Percentiles rank a stretch among this genome's conserved stretches.
Evolutionary conservation across 30 jellyfish, hydroid and myxozoan genomes (phyloP).

Genomic region (Turritopsis dohrnii): DNA sequence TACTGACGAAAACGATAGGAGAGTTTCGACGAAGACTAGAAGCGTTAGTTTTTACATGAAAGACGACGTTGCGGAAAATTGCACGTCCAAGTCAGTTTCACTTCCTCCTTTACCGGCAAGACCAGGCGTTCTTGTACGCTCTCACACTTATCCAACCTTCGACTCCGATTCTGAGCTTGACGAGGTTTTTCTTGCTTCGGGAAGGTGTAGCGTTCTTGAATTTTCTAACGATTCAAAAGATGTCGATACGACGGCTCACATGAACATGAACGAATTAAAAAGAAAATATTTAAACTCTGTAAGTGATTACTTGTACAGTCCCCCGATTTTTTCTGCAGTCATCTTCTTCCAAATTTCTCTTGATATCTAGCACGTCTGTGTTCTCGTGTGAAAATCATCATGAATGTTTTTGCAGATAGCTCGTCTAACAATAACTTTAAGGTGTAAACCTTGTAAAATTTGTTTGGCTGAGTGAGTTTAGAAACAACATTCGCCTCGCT

Average conservation of each 20-base stretch:
- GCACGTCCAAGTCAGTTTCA: neutral
- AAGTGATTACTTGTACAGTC: too few relatives aligned
- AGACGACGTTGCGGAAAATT: neutral
- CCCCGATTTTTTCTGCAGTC: too few relatives aligned
- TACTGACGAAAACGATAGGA: neutral
- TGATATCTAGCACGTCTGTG: too few relatives aligned
- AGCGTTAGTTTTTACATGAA: neutral
- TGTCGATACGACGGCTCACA: conserved; percentile 19
- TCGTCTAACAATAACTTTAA: too few relatives aligned
- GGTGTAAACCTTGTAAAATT: too few relatives aligned
- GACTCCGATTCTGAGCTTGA: conserved; percentile 1
- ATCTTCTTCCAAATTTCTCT: too few relatives aligned
- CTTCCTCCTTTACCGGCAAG: neutral
- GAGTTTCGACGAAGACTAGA: neutral
- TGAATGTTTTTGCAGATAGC: too few relatives aligned
- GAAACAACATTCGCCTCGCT: too few relatives aligned
- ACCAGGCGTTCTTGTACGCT: neutral
- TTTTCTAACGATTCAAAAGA: conserved; percentile 33
- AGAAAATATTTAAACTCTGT: conserved; percentile 44
- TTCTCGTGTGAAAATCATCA: too few relatives aligned
- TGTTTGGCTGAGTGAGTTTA: too few relatives aligned
- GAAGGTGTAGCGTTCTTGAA: conserved; percentile 47
- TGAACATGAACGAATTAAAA: conserved; percentile 37
- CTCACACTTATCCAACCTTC: neutral
- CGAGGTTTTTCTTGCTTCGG: conserved; percentile 6